Evolutionary conservation across 2,888 invertebrate species (phyloP).

Genomic region (Cactoblastis cactorum): DNA sequence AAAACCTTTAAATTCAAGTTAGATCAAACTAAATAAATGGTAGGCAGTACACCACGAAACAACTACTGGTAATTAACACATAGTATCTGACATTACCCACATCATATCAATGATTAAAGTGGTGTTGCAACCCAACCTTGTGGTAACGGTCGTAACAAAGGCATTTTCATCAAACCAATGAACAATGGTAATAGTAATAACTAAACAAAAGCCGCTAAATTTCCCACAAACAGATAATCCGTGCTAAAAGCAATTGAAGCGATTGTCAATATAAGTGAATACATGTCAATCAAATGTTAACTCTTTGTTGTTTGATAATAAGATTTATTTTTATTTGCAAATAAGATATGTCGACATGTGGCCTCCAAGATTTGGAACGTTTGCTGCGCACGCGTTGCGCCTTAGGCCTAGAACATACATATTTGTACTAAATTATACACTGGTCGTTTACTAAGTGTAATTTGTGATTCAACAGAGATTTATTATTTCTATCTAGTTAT

Average conservation of each 20-base stretch:
- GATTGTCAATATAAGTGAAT: constrained; percentile 23
- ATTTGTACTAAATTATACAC: constrained; percentile 17
- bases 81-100: constrained; percentile 7
- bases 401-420: constrained; percentile 21
- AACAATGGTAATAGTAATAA: constrained; percentile 41
- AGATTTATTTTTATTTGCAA: constrained; percentile 17
- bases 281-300: constrained; percentile 24
- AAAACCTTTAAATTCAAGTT: neutral
- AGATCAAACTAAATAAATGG: neutral
- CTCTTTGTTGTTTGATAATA: constrained; percentile 23
- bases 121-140: constrained; percentile 45
- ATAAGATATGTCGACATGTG: constrained; percentile 35
- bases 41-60: neutral
- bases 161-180: constrained; percentile 34
- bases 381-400: constrained; percentile 36
- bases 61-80: constrained; percentile 4
- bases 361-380: constrained; percentile 32
- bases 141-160: constrained; percentile 38
- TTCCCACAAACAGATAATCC: constrained; percentile 51
- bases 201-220: constrained; percentile 42
- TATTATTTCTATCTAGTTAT: constrained; percentile 1
- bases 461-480: constrained; percentile 10
- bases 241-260: constrained; percentile 30
- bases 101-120: constrained; percentile 11
- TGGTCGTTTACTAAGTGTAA: constrained; percentile 10